A percentile compares a stretch with the other conserved stretches of the same genome.
Conservation (phyloP, 2,797 vertebrate species). For the Neosilurus mollespiculum region DNA sequence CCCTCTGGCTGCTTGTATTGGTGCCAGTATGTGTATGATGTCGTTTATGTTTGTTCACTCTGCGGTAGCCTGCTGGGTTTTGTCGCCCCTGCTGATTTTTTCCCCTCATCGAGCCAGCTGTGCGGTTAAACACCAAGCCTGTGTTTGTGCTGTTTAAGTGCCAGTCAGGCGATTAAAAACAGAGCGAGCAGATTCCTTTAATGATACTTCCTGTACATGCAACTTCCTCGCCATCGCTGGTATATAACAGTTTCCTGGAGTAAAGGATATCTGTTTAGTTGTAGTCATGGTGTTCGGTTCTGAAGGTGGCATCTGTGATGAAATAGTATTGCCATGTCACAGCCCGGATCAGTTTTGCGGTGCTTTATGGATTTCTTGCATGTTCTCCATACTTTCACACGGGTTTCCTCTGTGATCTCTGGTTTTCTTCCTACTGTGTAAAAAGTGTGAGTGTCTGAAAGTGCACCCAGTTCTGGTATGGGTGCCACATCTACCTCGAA, state of each 20-base stretch:
- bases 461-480: neutral
- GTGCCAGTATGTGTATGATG: neutral
- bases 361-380: neutral
- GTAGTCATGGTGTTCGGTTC: neutral
- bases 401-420: neutral
- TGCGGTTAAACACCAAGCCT: neutral
- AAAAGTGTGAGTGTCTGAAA: neutral
- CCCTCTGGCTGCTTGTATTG: neutral
- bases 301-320: neutral
- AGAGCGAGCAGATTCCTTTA: neutral
- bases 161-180: neutral
- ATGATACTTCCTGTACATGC: neutral
- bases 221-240: neutral
- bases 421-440: neutral
- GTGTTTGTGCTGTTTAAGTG: neutral
- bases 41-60: neutral
- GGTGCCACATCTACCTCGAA: neutral
- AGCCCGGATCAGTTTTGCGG: neutral
- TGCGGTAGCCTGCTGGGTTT: neutral
- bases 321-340: neutral
- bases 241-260: neutral
- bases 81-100: slow-evolving; percentile 4
- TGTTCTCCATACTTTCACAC: neutral
- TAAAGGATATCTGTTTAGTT: neutral
- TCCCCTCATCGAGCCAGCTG: neutral